Conservation (phyloP, 2,888 invertebrate species). For the Escarpia spicata region DNA sequence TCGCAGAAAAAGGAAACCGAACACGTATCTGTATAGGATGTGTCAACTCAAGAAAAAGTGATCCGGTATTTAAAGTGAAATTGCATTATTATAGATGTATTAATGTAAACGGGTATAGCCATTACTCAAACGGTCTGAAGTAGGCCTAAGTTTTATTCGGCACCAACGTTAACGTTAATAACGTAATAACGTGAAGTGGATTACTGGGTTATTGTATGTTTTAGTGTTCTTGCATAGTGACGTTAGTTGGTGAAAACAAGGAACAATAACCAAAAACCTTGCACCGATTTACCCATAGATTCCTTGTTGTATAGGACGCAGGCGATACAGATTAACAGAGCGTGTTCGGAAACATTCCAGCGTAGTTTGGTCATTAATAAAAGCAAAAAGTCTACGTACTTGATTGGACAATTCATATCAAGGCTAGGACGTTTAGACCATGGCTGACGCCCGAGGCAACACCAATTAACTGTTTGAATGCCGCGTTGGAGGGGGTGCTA, state of each 20-base stretch:
- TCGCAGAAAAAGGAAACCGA: background rate
- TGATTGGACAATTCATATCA: background rate
- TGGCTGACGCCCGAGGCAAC: background rate
- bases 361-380: background rate
- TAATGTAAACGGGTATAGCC: background rate
- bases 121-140: background rate
- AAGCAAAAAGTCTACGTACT: background rate
- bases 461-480: constrained; percentile 5
- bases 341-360: background rate
- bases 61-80: background rate
- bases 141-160: background rate
- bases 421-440: background rate
- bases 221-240: background rate
- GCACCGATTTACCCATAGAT: background rate
- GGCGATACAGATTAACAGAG: background rate
- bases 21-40: background rate
- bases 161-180: background rate
- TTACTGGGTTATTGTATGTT: background rate
- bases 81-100: background rate
- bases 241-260: background rate
- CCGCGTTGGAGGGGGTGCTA: background rate
- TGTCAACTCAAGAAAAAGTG: background rate
- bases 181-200: background rate
- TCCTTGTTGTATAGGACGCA: too few relatives aligned
- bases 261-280: background rate